Conservation (phyloP, 2,113 vertebrate species). For the Erythrocebus patas region DNA sequence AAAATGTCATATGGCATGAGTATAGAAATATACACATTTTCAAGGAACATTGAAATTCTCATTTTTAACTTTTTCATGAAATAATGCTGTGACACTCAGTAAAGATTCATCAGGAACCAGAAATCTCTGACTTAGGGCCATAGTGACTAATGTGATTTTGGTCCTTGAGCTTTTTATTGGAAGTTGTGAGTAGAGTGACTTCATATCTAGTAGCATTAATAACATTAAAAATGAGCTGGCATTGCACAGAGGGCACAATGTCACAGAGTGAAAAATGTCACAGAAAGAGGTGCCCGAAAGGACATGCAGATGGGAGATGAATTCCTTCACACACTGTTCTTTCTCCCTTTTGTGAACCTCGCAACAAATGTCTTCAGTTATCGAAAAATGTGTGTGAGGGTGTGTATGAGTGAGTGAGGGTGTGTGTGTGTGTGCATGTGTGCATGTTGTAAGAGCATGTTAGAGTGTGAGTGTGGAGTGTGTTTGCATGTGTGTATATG, state of each 20-base stretch:
- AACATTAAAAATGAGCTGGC: neutral
- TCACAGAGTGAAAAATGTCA: neutral
- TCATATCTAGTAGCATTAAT: neutral
- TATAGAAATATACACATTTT: neutral
- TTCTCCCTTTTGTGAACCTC: neutral
- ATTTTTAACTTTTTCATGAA: neutral
- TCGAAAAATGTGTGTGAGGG: neutral
- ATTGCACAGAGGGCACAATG: neutral
- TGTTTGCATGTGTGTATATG: neutral
- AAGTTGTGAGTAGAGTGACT: neutral
- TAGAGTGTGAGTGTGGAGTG: neutral
- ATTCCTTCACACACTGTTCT: fast-evolving
- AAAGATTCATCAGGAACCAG: neutral
- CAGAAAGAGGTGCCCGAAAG: neutral
- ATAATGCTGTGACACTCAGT: neutral
- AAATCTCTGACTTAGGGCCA: neutral
- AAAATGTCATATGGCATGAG: too few relatives aligned
- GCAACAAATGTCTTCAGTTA: neutral
- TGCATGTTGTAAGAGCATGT: neutral
- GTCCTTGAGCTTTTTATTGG: neutral
- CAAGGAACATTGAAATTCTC: neutral
- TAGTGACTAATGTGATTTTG: fast-evolving
- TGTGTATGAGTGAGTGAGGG: neutral
- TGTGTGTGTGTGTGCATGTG: neutral
- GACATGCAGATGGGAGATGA: fast-evolving